Evolutionary conservation across 1,140 invertebrate genomes (phyloP).

Genomic region (Drosophila pseudoananassae): DNA sequence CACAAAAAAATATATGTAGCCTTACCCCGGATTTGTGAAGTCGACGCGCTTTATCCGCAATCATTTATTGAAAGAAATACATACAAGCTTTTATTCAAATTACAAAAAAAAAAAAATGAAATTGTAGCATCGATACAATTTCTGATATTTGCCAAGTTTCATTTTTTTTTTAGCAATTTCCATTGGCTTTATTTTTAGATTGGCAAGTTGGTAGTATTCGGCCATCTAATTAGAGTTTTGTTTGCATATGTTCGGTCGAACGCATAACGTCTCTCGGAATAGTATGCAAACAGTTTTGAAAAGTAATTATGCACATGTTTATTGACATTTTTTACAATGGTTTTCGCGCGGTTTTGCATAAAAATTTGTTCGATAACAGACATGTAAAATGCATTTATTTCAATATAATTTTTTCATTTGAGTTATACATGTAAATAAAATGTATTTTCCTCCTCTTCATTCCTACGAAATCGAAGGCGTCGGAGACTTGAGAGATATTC

Average conservation of each 20-base stretch:
- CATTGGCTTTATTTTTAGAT: constrained; percentile 2
- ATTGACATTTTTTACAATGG: constrained; percentile 58
- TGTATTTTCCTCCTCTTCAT: constrained; percentile 2
- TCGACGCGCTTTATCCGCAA: not conserved
- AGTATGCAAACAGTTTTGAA: constrained; percentile 65
- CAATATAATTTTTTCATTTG: constrained; percentile 71
- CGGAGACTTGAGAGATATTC: not conserved
- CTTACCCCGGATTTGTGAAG: not conserved
- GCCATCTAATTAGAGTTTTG: not conserved
- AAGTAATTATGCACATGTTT: constrained; percentile 74
- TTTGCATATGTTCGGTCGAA: constrained; percentile 1
- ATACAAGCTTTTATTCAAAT: not conserved
- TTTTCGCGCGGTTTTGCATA: constrained; percentile 78
- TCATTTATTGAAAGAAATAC: not conserved
- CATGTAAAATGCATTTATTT: constrained; percentile 73
- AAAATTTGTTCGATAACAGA: constrained; percentile 66
- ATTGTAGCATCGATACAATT: constrained; percentile 17
- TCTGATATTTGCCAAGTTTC: constrained; percentile 5
- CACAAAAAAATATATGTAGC: not conserved
- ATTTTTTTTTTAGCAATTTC: constrained; percentile 6
- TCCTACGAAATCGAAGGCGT: constrained; percentile 10
- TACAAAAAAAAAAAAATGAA: not conserved
- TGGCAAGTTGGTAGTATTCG: not conserved
- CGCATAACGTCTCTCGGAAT: constrained; percentile 24
- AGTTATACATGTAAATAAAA: constrained; percentile 70